Base-by-base conservation (phyloP, 2,797 vertebrate genomes). In the Steatocranus sp. region DNA sequence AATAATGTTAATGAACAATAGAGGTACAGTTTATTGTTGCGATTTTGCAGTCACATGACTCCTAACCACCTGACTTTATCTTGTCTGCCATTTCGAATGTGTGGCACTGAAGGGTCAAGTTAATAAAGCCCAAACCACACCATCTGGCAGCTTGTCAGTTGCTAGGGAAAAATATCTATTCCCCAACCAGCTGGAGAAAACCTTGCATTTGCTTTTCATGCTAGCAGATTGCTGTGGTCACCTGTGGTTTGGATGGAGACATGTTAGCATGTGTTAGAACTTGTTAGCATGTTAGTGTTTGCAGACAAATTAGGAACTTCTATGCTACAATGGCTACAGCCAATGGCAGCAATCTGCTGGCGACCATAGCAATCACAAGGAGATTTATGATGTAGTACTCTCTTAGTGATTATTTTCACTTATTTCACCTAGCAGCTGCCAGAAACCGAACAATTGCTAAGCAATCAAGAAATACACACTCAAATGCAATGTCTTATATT, bases 91-190 rank as follows among this genome's bases (percentile, higher is more conserved):
- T 61, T 61, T 61, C 25, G 20, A 25, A 25, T 43, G 63, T 68
- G 63, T 17, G 38, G 20, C 63, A 27, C 5, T 68, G 63, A 41
- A 25, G 63, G 36, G 63, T 68, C 5, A 68, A 43, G 2, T 43
- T 68, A 68, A 43, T 43, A 25, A 68, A 41, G 14, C 38, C 63
- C 12, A 14, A 27, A 25, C 9, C 38, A 43, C 38, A 1, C 20
- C 38, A 25, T 0, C 38, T 68, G 0, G 38, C 20, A 68, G 14
- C 12, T 68, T 17, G 0, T 23, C 12, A 66, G 61, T 23, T 23
- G 5, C 36, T 0, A 68, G 63, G 5, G 36, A 7, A 0, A 68
- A 68, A 25, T 43, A 68, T 38, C 5, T 18, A 43, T 25, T 68
- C 38, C 1, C 38, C 23, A 68, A 25, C 38, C 5, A 41, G 20